Evolutionary conservation across 2,113 vertebrate genomes (phyloP).

Genomic region (Chloropsis cyanopogon): DNA sequence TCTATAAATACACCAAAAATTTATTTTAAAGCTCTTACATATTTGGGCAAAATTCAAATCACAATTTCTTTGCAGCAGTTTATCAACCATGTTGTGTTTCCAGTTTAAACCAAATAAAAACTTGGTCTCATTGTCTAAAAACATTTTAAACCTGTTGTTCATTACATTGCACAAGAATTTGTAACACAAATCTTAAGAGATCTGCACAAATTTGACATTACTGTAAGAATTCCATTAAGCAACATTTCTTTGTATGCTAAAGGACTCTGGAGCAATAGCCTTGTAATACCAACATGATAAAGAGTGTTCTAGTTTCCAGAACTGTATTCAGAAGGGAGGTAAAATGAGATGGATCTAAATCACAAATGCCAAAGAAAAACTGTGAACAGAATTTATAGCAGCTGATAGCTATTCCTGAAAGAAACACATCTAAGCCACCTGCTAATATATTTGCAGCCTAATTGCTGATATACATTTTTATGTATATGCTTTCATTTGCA

Average conservation of each 20-base stretch:
- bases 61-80: not conserved
- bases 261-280: slow-evolving; percentile 20
- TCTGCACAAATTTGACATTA: slow-evolving; percentile 19
- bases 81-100: not conserved
- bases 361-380: not conserved
- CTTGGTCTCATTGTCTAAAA: not conserved
- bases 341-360: slow-evolving; percentile 13
- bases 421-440: not conserved
- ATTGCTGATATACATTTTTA: not conserved
- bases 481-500: not conserved
- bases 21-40: not conserved
- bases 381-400: slow-evolving; percentile 28
- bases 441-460: not conserved
- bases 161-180: not conserved
- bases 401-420: not conserved
- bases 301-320: not conserved
- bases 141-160: not conserved
- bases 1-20: not conserved
- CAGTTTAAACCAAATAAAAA: not conserved
- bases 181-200: slow-evolving; percentile 18
- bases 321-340: not conserved
- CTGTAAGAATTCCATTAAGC: not conserved
- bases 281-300: not conserved
- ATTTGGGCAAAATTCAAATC: not conserved
- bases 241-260: slow-evolving; percentile 30